A percentile compares a stretch with the other conserved stretches of the same genome.
Conservation (phyloP, 2,797 vertebrate genomes). For the Ispidina lecontei region DNA sequence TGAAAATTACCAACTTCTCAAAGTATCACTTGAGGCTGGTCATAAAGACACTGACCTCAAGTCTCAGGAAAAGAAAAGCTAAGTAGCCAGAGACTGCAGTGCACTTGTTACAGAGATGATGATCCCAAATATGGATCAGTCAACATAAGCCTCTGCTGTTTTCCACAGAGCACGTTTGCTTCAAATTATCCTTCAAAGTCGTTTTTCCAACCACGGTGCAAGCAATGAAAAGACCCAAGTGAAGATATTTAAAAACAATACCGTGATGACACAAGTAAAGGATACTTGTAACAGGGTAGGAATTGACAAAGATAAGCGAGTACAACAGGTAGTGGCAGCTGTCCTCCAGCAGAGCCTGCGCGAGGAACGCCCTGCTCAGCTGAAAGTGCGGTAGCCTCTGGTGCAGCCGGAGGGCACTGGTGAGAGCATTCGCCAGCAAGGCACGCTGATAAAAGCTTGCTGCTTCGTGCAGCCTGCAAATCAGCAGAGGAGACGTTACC, state of each 20-base stretch:
- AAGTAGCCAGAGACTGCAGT: background rate
- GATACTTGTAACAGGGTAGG: constrained; percentile 99
- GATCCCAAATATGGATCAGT: background rate
- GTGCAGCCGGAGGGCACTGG: constrained; percentile 94
- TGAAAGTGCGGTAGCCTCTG: constrained; percentile 96
- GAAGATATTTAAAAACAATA: background rate
- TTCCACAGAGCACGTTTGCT: background rate
- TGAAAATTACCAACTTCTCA: background rate
- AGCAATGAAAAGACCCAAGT: background rate
- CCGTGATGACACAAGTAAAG: constrained; percentile 72
- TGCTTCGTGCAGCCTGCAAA: constrained; percentile 91
- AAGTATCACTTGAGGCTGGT: background rate
- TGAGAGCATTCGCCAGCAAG: constrained; percentile 96
- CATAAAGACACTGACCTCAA: background rate
- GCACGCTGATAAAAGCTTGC: constrained; percentile 98
- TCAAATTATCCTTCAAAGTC: too few relatives aligned
- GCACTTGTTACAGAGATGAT: background rate
- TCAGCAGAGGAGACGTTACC: constrained; percentile 73
- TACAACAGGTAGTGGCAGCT: constrained; percentile 98
- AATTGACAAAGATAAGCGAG: constrained; percentile 98
- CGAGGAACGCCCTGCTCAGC: constrained; percentile 92
- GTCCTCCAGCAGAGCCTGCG: constrained; percentile 94
- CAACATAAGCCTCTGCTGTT: background rate
- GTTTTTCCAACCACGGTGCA: background rate
- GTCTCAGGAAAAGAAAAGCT: background rate